Conservation (phyloP, 1,140 invertebrate genomes). For the Zophobas morio region DNA sequence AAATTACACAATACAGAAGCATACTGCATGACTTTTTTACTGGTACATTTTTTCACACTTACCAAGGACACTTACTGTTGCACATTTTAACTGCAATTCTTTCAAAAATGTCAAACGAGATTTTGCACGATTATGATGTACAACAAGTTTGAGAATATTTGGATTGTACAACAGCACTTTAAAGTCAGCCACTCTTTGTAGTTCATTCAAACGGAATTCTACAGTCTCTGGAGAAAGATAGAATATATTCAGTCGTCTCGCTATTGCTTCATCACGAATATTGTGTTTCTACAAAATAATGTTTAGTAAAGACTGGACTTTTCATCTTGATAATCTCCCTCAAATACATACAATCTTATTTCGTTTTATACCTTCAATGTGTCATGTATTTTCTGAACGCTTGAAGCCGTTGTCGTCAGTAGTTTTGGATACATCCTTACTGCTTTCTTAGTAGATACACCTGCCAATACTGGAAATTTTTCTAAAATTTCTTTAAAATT, state of each 20-base stretch:
- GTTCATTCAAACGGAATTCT: conserved; percentile 67
- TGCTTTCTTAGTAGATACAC: conserved; percentile 68
- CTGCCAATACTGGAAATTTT: conserved; percentile 67
- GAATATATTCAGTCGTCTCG: conserved; percentile 68
- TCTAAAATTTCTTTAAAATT: conserved; percentile 68
- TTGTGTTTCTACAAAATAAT: conserved; percentile 63
- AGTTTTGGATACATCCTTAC: conserved; percentile 69
- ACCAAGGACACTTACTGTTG: conserved; percentile 68
- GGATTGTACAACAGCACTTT: conserved; percentile 69
- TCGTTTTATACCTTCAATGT: conserved; percentile 63
- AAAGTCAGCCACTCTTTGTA: conserved; percentile 69
- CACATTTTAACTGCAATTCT: conserved; percentile 68
- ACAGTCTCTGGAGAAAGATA: conserved; percentile 67
- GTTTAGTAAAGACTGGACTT: conserved; percentile 4
- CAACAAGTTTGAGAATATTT: conserved; percentile 70
- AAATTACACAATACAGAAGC: too few relatives aligned
- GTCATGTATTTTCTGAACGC: conserved; percentile 67
- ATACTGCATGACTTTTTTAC: too few relatives aligned
- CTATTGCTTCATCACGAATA: conserved; percentile 67
- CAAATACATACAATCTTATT: too few relatives aligned
- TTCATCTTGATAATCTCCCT: not conserved
- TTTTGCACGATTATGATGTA: conserved; percentile 67
- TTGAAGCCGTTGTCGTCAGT: conserved; percentile 65
- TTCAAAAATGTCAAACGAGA: conserved; percentile 69
- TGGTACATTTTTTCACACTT: conserved; percentile 50